Percentiles rank a stretch among this genome's conserved stretches.
These are phyloP conservation scores for Cotesia chilonis DNA, from an alignment of 1,140 invertebrate species.

Conservation along the genomic window DNA sequence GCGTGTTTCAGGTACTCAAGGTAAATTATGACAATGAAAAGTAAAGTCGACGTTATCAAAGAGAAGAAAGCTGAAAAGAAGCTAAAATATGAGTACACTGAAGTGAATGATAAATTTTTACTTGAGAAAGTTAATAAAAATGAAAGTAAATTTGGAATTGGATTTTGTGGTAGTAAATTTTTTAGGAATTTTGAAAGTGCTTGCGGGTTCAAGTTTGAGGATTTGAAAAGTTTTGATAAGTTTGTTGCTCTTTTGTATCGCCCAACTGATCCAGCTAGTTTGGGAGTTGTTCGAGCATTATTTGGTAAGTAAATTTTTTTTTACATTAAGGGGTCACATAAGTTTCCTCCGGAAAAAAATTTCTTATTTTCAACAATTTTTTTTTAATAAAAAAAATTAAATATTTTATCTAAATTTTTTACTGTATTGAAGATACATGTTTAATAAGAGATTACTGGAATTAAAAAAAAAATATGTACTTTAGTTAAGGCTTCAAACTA, in stretches of 20 bases:
- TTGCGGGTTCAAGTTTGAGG: constrained; percentile 46
- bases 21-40: too few relatives aligned
- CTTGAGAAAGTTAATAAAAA: neutral
- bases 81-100: neutral
- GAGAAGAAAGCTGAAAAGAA: constrained; percentile 22
- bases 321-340: neutral
- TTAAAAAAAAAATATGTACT: too few relatives aligned
- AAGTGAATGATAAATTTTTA: constrained; percentile 23
- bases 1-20: too few relatives aligned
- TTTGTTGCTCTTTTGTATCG: constrained; percentile 71
- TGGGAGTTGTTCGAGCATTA: constrained; percentile 78
- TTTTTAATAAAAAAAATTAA: too few relatives aligned
- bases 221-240: constrained; percentile 48
- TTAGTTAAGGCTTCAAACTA: too few relatives aligned
- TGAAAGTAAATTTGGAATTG: too few relatives aligned
- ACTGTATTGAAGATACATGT: too few relatives aligned
- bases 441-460: too few relatives aligned
- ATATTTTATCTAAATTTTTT: too few relatives aligned
- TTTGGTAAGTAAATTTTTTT: constrained; percentile 72
- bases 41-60: neutral
- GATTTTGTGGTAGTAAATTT: constrained; percentile 9
- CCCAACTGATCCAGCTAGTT: constrained; percentile 77
- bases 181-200: constrained; percentile 38
- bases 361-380: too few relatives aligned
- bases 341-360: too few relatives aligned